Evolutionary conservation across 2,888 invertebrate genomes (phyloP).

Genomic region (Tachina fera): DNA sequence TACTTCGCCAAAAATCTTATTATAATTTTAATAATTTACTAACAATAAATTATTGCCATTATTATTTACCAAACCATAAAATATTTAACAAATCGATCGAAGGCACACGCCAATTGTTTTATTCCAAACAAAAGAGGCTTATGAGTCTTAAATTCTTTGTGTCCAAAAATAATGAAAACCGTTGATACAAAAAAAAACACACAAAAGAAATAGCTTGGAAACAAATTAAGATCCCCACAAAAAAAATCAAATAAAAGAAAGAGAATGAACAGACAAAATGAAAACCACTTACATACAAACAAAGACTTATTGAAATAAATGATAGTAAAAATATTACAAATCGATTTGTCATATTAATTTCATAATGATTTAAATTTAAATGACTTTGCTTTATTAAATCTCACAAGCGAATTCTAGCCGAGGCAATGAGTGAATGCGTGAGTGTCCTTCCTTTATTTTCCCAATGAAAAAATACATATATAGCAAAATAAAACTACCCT

Average conservation of each 20-base stretch:
- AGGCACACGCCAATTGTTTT: constrained; percentile 63
- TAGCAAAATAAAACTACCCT: constrained; percentile 24
- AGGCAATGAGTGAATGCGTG: not conserved
- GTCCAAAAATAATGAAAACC: constrained; percentile 63
- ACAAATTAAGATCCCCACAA: constrained; percentile 76
- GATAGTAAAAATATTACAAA: constrained; percentile 67
- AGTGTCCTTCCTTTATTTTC: constrained; percentile 1
- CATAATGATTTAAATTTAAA: constrained; percentile 74
- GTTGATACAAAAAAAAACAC: constrained; percentile 65
- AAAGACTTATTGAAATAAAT: constrained; percentile 52
- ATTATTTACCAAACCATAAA: constrained; percentile 38
- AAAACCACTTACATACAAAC: constrained; percentile 3
- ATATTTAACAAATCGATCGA: constrained; percentile 56
- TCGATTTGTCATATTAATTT: constrained; percentile 74
- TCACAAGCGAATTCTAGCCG: constrained; percentile 49
- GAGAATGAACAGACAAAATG: constrained; percentile 33
- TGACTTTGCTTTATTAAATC: constrained; percentile 75
- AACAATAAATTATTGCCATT: constrained; percentile 16
- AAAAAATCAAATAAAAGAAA: constrained; percentile 29
- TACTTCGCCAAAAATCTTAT: constrained; percentile 50
- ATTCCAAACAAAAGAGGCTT: constrained; percentile 58
- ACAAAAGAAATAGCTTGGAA: constrained; percentile 75
- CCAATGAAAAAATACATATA: constrained; percentile 1
- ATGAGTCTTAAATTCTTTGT: constrained; percentile 28
- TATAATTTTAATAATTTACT: constrained; percentile 47